Percentiles rank a stretch among this genome's conserved stretches.
Conservation (phyloP, 2,888 invertebrate genomes). For the Pristionchus fissidentatus region DNA sequence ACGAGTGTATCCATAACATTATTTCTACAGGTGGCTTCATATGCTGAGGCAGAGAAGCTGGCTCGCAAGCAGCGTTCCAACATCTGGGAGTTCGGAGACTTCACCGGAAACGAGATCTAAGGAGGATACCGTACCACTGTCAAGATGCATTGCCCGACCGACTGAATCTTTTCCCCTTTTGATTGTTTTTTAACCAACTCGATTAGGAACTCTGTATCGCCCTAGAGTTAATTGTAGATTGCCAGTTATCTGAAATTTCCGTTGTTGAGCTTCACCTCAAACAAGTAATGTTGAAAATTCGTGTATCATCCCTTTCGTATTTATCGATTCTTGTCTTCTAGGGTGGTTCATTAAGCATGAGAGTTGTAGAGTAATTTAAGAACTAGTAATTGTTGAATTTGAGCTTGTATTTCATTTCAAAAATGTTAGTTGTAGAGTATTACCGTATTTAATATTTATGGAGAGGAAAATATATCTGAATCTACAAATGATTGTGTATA, state of each 20-base stretch:
- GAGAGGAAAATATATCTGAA: conserved; percentile 22
- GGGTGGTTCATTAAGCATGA: conserved; percentile 27
- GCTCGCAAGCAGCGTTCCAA: conserved; percentile 82
- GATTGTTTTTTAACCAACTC: conserved; percentile 4
- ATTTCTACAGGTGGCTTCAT: conserved; percentile 75
- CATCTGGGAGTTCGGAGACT: conserved; percentile 99
- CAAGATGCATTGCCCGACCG: conserved; percentile 21
- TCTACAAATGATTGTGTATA: conserved; percentile 12
- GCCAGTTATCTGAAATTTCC: not conserved
- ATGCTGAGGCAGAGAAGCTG: conserved; percentile 77
- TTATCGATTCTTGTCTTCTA: conserved; percentile 32
- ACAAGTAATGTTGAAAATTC: not conserved
- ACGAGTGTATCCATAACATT: not conserved
- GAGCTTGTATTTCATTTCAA: conserved; percentile 7
- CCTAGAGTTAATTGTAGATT: conserved; percentile 41
- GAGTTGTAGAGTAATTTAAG: conserved; percentile 36
- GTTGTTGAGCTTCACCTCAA: conserved; percentile 27
- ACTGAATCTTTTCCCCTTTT: conserved; percentile 1
- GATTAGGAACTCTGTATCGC: conserved; percentile 31
- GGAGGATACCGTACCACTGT: not conserved
- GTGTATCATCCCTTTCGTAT: conserved; percentile 24
- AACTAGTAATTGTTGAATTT: conserved; percentile 33
- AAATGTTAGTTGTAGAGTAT: not conserved
- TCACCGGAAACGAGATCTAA: conserved; percentile 87
- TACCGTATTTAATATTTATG: conserved; percentile 14